These are phyloP conservation scores for Drosophila rubida DNA, from an alignment of 2,888 invertebrate species.

Conservation along the genomic window DNA sequence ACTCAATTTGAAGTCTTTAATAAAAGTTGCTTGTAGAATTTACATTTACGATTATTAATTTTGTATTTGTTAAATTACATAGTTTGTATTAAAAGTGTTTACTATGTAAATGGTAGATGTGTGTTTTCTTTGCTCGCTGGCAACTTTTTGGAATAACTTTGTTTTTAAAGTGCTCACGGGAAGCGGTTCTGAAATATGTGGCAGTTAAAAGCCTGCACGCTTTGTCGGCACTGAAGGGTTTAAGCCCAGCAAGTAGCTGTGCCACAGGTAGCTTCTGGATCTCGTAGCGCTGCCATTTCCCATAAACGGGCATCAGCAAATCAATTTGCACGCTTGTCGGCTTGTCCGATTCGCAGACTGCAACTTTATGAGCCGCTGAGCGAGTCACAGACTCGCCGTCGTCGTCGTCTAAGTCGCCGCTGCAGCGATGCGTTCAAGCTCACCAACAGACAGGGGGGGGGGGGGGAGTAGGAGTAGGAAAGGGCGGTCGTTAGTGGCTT, in stretches of 20 bases:
- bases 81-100: too few species aligned
- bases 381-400: slow-evolving; percentile 3
- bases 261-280: neutral
- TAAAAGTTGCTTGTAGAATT: too few species aligned
- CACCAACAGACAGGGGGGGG: neutral
- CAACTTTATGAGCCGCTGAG: neutral
- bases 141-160: too few species aligned
- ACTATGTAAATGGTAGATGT: too few species aligned
- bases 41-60: too few species aligned
- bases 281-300: slow-evolving; percentile 45
- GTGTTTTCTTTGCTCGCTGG: too few species aligned
- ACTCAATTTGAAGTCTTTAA: too few species aligned
- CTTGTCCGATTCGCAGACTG: slow-evolving; percentile 13
- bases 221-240: slow-evolving; percentile 17
- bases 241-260: neutral
- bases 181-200: neutral
- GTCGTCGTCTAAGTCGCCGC: slow-evolving; percentile 2
- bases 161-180: neutral
- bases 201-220: neutral
- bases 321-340: slow-evolving; percentile 67
- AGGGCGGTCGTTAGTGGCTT: neutral
- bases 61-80: too few species aligned
- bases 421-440: slow-evolving; percentile 26
- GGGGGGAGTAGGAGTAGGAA: neutral
- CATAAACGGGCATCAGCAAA: slow-evolving; percentile 72